A percentile compares a stretch with the other conserved stretches of the same genome.
phyloP scores from a whole-genome alignment of 2,113 vertebrate genomes.

The Lamprotornis superbus region DNA sequence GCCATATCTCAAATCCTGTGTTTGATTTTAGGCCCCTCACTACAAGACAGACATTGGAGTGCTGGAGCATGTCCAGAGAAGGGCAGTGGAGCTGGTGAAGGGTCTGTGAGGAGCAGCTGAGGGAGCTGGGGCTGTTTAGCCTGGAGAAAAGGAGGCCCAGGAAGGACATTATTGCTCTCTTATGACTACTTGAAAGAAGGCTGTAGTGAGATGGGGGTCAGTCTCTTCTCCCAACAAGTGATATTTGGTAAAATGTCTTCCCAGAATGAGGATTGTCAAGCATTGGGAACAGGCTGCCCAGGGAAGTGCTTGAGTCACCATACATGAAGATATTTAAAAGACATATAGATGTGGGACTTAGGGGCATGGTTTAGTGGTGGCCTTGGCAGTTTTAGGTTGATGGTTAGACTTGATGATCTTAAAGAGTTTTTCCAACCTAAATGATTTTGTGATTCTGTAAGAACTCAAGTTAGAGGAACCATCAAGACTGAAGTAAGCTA shows the following conservation, averaged over 20 bases:
- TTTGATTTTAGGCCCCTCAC: not conserved
- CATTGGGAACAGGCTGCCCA: not conserved
- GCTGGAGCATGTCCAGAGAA: rapidly evolving
- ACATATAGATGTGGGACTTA: not conserved
- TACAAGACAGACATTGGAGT: not conserved
- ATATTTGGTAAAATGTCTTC: not conserved
- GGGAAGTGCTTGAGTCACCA: not conserved
- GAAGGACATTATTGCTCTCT: too few relatives aligned
- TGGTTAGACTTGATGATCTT: not conserved
- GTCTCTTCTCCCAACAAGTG: not conserved
- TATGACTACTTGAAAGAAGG: not conserved
- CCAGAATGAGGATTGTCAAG: not conserved
- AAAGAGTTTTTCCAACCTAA: not conserved
- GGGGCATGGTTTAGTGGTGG: not conserved
- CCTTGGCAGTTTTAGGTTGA: not conserved
- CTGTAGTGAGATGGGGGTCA: not conserved
- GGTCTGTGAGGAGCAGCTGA: not conserved
- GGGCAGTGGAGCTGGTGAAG: not conserved
- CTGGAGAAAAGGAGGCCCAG: too few relatives aligned
- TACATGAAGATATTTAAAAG: not conserved
- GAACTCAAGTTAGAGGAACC: not conserved
- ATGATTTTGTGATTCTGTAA: not conserved
- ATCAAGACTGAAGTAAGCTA: not conserved
- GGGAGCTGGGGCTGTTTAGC: too few relatives aligned
- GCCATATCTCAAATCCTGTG: not conserved